Base-by-base conservation (phyloP, 2,113 vertebrate species). In the Meleagris gallopavo region DNA sequence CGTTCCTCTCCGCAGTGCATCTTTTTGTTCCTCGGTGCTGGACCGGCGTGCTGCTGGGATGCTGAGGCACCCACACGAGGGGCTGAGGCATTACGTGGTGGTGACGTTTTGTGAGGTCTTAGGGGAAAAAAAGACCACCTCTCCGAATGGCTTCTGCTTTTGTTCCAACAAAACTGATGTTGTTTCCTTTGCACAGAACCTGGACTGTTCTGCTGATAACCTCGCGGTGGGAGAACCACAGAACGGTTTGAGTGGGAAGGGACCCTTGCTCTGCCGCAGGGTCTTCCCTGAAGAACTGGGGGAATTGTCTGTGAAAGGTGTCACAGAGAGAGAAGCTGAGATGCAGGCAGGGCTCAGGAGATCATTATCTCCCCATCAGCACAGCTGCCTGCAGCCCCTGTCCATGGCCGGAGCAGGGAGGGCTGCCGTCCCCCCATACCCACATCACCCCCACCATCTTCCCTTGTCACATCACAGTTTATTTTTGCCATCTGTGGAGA, bases 11-110 rank as follows among this genome's bases (percentile, higher is more conserved):
- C 61, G 50, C 61, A 58, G 38, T 3, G 0, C 71, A 77, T 67
- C 45, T 73, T 92, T 96, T 93, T 96, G 66, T 96, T 91, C 91
- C 81, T 75, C 65, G 8, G 0, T 3, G 19, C 55, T 91, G 79
- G 90, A n/a, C 54, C 22, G 50, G 61, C 38, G 25, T 36, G 43
- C 52, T 65, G 34, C 73, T 52, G 45, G 65, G 89, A 85, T 83
- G 79, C 82, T 52, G 57, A 88, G 48, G 46, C 54, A 46, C 45
- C 54, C 62, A 34, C 34, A 30, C 9, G 1, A 32, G 20, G 40
- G 57, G 46, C 46, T 48, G 46, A 48, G 46, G 46, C 9, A 38
- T 58, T 34, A 41, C 58, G 52, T 73, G 34, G 58, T 83, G 4
- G 0, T 64, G 57, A 41, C 75, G 77, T 87, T 76, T 58, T 75